Base-by-base conservation (phyloP, 2,113 vertebrate genomes). In the Emberiza fucata region DNA sequence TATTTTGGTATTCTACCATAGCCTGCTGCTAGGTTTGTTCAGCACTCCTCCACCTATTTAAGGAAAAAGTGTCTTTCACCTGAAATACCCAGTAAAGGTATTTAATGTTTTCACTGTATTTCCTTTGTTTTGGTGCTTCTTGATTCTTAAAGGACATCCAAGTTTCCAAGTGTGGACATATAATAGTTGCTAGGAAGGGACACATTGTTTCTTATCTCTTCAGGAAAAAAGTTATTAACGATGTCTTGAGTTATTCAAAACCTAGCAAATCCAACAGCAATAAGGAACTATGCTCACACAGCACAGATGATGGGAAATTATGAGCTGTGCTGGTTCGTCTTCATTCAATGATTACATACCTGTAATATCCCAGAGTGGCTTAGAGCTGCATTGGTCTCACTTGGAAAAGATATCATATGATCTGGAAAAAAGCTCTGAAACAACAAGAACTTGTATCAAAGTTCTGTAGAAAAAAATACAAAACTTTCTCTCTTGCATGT, bases 361-460 rank as follows among this genome's bases (percentile, higher is more conserved):
- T 99, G 98, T 81, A 99, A 98, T 85, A 99, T 98, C 78, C 98
- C 98, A 80, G 98, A 97, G 82, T 98, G 98, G 96, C 98, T 98
- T 94, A 98, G 92, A 90, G 98, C 96, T 92, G 98, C 98, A 86
- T 97, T 98, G 72, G 97, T 98, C 97, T 99, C 99, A 96, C 97
- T 98, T 90, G 98, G 98, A 97, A 99, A 98, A 89, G 99, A 99
- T 92, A 99, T 98, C 99, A 99, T 99, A 95, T 99, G 98, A 94
- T 99, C 99, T 87, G 99, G 99, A 97, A 99, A 99, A 98, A 99
- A 99, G 81, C 98, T 98, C 99, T 99, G 95, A 61, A 78, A 97
- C 92, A 86, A 60, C 51, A 97, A 97, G 84, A 92, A 90, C 73
- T 86, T 42, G 72, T 70, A 90, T 96, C 82, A 98, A 79, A 81